Evolutionary conservation across 1,140 invertebrate genomes (phyloP).

Genomic region (Marisa cornuarietis): DNA sequence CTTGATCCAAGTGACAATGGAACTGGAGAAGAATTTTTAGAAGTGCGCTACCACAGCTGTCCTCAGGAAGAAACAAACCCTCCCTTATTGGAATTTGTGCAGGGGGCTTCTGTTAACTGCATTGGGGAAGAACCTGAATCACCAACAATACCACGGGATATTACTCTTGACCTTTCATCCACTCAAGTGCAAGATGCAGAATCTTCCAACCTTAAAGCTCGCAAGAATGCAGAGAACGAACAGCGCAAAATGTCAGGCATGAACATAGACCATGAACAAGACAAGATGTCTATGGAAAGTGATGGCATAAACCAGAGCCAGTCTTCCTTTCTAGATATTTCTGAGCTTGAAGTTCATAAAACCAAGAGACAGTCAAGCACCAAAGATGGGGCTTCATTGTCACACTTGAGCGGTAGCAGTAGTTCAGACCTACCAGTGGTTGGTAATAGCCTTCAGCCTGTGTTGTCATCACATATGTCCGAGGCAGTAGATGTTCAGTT

Average conservation of each 20-base stretch:
- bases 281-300: background rate
- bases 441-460: too few species aligned
- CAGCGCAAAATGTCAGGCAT: constrained; percentile 9
- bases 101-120: constrained; percentile 10
- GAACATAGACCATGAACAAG: constrained; percentile 16
- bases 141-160: constrained; percentile 44
- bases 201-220: background rate
- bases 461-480: too few species aligned
- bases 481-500: too few species aligned
- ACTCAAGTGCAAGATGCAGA: background rate
- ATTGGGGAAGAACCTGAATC: constrained; percentile 43
- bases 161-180: background rate
- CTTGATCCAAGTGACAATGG: constrained; percentile 35
- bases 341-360: constrained; percentile 7
- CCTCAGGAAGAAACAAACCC: background rate
- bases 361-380: background rate
- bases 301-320: background rate
- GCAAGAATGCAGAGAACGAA: constrained; percentile 20
- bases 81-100: constrained; percentile 20
- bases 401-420: too few species aligned
- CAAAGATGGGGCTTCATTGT: too few species aligned
- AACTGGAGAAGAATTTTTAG: constrained; percentile 52
- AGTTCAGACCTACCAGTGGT: too few species aligned
- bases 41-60: constrained; percentile 48
- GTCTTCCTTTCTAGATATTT: background rate